Percentiles rank a stretch among this genome's conserved stretches.
Evolutionary conservation across 2,797 vertebrate genomes (phyloP).

Genomic region (Scyliorhinus canicula): DNA sequence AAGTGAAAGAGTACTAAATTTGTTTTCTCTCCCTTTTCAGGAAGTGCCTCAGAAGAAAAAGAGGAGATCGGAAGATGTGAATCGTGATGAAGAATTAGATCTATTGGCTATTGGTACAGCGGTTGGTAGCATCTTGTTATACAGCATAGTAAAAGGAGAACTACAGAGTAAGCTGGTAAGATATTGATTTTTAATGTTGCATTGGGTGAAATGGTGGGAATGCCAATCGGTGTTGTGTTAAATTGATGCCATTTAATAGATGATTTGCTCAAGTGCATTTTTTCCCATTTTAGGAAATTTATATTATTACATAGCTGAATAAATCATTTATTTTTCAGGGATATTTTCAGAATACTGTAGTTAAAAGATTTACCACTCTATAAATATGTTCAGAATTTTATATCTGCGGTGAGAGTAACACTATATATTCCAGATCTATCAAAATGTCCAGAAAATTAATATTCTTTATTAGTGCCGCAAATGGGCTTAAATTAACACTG

Average conservation of each 20-base stretch:
- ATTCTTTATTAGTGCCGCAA: too few relatives aligned
- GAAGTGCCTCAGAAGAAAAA: conserved; percentile 95
- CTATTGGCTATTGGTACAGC: conserved; percentile 91
- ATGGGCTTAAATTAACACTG: too few relatives aligned
- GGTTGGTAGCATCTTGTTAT: conserved; percentile 88
- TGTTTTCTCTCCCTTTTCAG: conserved; percentile 51
- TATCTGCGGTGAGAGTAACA: neutral
- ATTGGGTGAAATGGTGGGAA: neutral
- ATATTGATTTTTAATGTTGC: conserved; percentile 40
- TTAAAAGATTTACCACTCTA: neutral
- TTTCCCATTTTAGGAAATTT: neutral
- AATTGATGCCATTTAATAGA: neutral
- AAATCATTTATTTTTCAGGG: neutral
- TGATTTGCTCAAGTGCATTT: neutral
- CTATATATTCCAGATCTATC: neutral
- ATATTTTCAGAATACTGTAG: neutral
- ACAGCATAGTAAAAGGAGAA: conserved; percentile 85
- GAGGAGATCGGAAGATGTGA: conserved; percentile 79
- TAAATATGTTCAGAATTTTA: neutral
- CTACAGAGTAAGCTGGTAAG: conserved; percentile 91
- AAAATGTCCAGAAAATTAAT: neutral
- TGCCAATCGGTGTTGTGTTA: neutral
- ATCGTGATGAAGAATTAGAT: conserved; percentile 69
- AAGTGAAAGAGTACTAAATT: neutral
- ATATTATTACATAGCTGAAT: neutral